phyloP scores from a whole-genome alignment of 2,113 vertebrate species.

The Arvicanthis niloticus region DNA sequence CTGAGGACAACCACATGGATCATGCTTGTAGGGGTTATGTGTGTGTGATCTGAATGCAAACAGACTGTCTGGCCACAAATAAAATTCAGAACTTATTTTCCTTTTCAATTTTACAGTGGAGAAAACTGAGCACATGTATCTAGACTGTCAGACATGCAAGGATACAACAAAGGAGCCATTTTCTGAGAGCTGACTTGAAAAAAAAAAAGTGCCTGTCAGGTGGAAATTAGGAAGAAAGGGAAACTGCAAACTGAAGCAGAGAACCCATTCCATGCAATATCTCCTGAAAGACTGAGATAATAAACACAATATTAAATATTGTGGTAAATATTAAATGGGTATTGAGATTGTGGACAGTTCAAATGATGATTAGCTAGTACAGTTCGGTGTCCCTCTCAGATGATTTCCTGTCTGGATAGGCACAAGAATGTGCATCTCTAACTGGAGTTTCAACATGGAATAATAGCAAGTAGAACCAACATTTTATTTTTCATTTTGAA shows the following conservation, averaged over 20 bases:
- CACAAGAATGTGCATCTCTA: neutral
- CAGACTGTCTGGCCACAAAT: too few relatives aligned
- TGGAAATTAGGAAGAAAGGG: neutral
- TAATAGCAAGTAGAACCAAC: neutral
- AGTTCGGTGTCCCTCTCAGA: neutral
- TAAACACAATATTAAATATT: too few relatives aligned
- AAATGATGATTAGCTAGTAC: neutral
- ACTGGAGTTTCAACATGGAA: neutral
- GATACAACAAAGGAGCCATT: neutral
- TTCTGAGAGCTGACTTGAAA: neutral
- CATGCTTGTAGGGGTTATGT: neutral
- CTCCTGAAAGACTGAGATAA: neutral
- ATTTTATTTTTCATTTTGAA: neutral
- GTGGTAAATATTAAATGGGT: neutral
- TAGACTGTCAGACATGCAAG: neutral
- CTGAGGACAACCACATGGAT: neutral
- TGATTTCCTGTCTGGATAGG: neutral
- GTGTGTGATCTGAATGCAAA: too few relatives aligned
- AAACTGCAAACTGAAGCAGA: neutral
- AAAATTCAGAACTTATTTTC: neutral
- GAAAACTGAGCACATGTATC: neutral
- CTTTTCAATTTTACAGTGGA: neutral
- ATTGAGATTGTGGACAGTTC: neutral
- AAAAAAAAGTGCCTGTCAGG: neutral
- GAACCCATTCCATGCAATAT: neutral